Conservation (phyloP, 2,797 vertebrate genomes). For the Tapera naevia region DNA sequence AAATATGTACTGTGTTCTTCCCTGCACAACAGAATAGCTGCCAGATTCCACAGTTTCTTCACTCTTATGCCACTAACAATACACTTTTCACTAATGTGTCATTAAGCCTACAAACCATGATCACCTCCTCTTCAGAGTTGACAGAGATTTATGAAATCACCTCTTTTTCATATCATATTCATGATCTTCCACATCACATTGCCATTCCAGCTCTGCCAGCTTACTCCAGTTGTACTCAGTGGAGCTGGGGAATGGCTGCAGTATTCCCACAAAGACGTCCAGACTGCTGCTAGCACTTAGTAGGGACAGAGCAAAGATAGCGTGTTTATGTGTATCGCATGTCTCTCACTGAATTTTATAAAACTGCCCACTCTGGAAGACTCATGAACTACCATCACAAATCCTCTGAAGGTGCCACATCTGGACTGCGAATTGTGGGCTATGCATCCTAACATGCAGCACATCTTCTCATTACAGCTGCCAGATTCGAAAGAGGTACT, state of each 20-base stretch:
- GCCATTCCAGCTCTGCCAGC: not conserved
- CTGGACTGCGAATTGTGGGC: not conserved
- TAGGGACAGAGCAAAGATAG: not conserved
- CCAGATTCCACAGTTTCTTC: not conserved
- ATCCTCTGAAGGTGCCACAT: not conserved
- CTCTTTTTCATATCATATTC: not conserved
- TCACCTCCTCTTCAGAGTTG: slow-evolving; percentile 11
- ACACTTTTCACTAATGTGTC: not conserved
- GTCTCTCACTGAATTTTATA: not conserved
- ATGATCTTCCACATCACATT: not conserved
- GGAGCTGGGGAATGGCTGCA: not conserved
- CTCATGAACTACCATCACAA: not conserved
- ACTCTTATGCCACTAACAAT: not conserved
- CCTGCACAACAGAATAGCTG: not conserved
- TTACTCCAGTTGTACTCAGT: not conserved
- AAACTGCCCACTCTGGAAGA: not conserved
- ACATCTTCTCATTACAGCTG: not conserved
- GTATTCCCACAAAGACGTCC: not conserved
- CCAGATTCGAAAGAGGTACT: not conserved
- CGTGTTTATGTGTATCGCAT: not conserved
- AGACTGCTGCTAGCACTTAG: not conserved
- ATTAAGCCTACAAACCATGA: slow-evolving; percentile 37
- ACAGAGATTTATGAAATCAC: slow-evolving; percentile 25
- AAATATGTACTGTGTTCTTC: not conserved
- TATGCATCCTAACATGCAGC: not conserved